These are phyloP conservation scores for Proctacanthus coquilletti DNA, from an alignment of 1,140 invertebrate genomes.

Conservation along the genomic window DNA sequence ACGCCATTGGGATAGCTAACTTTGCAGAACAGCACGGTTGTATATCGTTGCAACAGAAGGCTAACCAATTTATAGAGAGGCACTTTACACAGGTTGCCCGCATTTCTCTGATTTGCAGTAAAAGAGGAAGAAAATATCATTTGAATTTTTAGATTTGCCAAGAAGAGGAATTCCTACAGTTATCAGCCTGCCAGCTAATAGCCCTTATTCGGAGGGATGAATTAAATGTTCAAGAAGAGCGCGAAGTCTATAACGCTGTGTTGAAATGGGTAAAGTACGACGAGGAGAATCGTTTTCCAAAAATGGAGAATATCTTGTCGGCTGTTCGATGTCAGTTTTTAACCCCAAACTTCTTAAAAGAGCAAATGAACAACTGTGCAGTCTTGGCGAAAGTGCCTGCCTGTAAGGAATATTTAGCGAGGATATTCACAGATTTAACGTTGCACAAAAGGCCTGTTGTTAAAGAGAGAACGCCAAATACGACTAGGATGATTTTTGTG, in stretches of 20 bases:
- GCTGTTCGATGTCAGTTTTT: constrained; percentile 81
- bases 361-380: constrained; percentile 82
- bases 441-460: constrained; percentile 65
- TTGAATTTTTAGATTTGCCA: constrained; percentile 49
- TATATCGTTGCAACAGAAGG: constrained; percentile 63
- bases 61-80: constrained; percentile 76
- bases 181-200: constrained; percentile 63
- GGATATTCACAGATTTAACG: constrained; percentile 78
- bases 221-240: constrained; percentile 76
- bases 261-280: constrained; percentile 82
- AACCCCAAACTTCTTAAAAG: constrained; percentile 73
- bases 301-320: constrained; percentile 73
- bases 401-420: constrained; percentile 75
- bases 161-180: constrained; percentile 78
- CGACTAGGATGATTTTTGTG: constrained; percentile 73
- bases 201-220: constrained; percentile 71
- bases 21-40: constrained; percentile 87
- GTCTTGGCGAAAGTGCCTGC: constrained; percentile 74
- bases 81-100: constrained; percentile 62
- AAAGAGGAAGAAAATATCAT: background rate
- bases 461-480: constrained; percentile 70
- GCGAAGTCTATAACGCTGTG: constrained; percentile 82
- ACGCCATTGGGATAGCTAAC: constrained; percentile 82
- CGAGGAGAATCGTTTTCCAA: constrained; percentile 61
- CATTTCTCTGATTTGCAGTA: background rate